Evolutionary conservation across 2,113 vertebrate genomes (phyloP), one percentile per base, ranked within the genome.

Genomic region (Geococcyx californianus): DNA sequence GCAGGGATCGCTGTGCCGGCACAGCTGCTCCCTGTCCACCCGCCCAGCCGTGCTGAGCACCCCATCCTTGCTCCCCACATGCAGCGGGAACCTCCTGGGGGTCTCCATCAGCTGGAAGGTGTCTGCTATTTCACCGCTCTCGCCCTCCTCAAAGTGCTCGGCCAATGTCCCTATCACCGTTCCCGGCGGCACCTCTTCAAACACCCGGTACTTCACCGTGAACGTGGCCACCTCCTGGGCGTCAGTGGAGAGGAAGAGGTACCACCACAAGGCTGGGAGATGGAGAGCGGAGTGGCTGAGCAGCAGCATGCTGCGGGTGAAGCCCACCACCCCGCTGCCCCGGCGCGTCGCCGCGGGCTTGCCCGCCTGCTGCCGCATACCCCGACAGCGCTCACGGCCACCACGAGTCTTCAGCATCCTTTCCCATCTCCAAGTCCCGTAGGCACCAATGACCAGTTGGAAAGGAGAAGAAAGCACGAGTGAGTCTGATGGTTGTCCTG

Each of bases 21-120:
- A 99, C 42, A 99, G 98, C 94, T 98, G 97, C 94, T 99, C 99
- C 94, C 99, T 97, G 96, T 99, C 99, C 96, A 99, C 96, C 38
- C 97, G 95, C 47, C 97, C 97, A 0, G 97, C 97, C 1, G 99
- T 99, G 97, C 98, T 98, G 47, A 99, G 96, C 14, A 95, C 80
- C 14, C 99, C 99, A 0, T 99, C 98, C 44, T 82, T 94, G 3
- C 96, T 55, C 40, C 95, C 97, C 93, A 99, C 97, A 0, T 72
- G 95, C 83, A 99, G 97, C 11, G 98, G 98, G 91, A 99, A 98
- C 26, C 92, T 89, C 47, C 97, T 92, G 3, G 98, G 98, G 38
- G 98, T 98, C 89, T 99, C 98, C 90, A 99, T 97, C 82, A 99
- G 95, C 96, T 98, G 98, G 97, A 99, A 99, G 62, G 98, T 89